A percentile compares a stretch with the other conserved stretches of the same genome.
phyloP scores from a whole-genome alignment of 2,113 vertebrate species.

The Mixornis gularis region DNA sequence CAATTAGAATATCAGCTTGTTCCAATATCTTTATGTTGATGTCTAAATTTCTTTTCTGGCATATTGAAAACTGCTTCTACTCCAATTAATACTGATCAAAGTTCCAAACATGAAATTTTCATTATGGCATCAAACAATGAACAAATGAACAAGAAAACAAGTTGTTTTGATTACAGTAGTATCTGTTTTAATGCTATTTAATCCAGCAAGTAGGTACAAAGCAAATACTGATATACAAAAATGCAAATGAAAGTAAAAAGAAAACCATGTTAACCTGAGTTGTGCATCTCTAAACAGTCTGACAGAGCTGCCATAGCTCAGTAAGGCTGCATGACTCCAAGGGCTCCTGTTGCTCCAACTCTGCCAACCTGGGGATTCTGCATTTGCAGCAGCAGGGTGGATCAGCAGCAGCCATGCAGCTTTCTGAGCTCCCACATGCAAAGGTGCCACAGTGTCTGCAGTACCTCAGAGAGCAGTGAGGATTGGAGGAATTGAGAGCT shows the following conservation, averaged over 20 bases:
- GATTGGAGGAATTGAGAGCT: rapidly evolving
- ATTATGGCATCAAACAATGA: not conserved
- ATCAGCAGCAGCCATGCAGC: not conserved
- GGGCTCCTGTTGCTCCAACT: not conserved
- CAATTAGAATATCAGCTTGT: not conserved
- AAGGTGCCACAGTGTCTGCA: not conserved
- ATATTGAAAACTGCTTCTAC: not conserved
- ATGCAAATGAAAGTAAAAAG: not conserved
- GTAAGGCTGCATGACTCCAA: not conserved
- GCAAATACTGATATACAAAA: not conserved
- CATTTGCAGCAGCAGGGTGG: not conserved
- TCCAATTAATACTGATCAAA: slow-evolving; percentile 33
- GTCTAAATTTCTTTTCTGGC: not conserved
- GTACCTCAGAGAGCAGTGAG: not conserved
- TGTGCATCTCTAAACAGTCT: not conserved
- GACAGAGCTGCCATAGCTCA: not conserved
- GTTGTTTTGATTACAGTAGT: not conserved
- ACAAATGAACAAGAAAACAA: not conserved
- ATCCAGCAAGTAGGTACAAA: not conserved
- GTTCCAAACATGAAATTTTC: not conserved
- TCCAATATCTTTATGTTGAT: not conserved
- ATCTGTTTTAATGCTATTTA: not conserved
- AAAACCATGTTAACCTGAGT: not conserved
- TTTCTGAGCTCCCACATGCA: rapidly evolving
- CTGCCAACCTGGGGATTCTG: not conserved